Evolutionary conservation across 2,888 invertebrate genomes (phyloP), one percentile per base, ranked within the genome.

Genomic region (Latrodectus hesperus): DNA sequence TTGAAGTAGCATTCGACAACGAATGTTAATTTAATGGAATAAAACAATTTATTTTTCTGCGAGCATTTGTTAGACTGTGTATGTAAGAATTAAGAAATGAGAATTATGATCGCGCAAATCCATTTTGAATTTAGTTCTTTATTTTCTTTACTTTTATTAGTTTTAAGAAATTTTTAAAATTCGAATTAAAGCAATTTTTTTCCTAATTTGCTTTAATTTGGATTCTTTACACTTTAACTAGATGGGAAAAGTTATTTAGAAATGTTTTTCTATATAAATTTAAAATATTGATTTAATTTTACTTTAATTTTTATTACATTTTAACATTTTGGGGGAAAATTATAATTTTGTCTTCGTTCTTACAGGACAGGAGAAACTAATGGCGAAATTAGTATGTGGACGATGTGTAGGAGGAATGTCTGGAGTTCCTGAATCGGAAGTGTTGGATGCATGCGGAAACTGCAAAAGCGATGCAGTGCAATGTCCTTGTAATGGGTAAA

Each of bases 391-490:
- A 77, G 71, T 89, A 38, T 91, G 91, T 67, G 91, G 91, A 6
- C 90, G 90, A 74, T 91, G 91, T 74, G 90, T 90, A n/a, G 90
- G 90, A 12, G 89, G 89, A 1, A 85, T 68, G 22, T 90, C 91
- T 3, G 89, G 88, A 11, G 86, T 91, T n/a, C 68, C 84, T 11
- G 71, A 65, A 16, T 78, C 83, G 11, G 86, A 89, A 49, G 84
- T 90, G 10, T 72, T 89, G 14, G 90, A 90, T 78, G 81, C 83
- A 9, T 90, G 90, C 81, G 90, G 90, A 22, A 85, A 90, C 38
- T 90, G 90, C 79, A 88, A 74, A 49, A 83, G 80, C 9, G 89
- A 89, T 12, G 75, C 68, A 9, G 38, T 81, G n/a, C 70, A 84
- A 12, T 90, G 90, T 68, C 88, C 89, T 16, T 90, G 90, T 67